Evolutionary conservation across 2,113 vertebrate genomes (phyloP).

Genomic region (Balaeniceps rex): DNA sequence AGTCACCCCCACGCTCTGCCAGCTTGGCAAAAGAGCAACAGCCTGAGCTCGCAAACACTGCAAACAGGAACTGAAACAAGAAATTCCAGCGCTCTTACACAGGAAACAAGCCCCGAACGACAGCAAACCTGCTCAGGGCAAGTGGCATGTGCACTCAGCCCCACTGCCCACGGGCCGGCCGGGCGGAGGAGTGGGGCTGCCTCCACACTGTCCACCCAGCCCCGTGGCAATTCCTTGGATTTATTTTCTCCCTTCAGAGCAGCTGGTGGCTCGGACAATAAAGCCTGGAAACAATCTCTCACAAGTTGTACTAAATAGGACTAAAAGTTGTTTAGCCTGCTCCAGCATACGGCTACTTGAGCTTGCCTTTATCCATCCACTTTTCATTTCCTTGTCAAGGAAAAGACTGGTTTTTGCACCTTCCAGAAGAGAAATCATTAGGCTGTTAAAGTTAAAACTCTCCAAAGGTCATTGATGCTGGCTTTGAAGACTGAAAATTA

Average conservation of each 20-base stretch:
- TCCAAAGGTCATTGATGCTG: slow-evolving; percentile 41
- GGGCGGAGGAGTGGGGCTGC: not conserved
- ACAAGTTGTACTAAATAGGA: not conserved
- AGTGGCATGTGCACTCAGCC: not conserved
- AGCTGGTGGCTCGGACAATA: not conserved
- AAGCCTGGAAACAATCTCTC: not conserved
- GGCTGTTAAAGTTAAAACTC: slow-evolving; percentile 27
- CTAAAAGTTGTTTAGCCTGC: not conserved
- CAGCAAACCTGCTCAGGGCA: not conserved
- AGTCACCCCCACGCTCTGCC: slow-evolving; percentile 61
- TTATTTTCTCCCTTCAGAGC: not conserved
- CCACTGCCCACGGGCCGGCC: fast-evolving
- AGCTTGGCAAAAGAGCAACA: slow-evolving; percentile 69
- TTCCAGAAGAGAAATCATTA: slow-evolving; percentile 4
- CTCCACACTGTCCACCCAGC: not conserved
- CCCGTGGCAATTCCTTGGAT: not conserved
- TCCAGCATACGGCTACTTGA: fast-evolving
- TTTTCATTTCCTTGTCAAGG: not conserved
- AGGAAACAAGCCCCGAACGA: slow-evolving; percentile 22
- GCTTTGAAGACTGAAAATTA: slow-evolving; percentile 44
- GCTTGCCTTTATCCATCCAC: not conserved
- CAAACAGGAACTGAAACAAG: slow-evolving; percentile 56
- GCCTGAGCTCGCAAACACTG: not conserved
- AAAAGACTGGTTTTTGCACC: not conserved
- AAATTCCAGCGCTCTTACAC: slow-evolving; percentile 48